Base-by-base conservation (phyloP, 2,797 vertebrate genomes). In the Crocodylus rhombifer region DNA sequence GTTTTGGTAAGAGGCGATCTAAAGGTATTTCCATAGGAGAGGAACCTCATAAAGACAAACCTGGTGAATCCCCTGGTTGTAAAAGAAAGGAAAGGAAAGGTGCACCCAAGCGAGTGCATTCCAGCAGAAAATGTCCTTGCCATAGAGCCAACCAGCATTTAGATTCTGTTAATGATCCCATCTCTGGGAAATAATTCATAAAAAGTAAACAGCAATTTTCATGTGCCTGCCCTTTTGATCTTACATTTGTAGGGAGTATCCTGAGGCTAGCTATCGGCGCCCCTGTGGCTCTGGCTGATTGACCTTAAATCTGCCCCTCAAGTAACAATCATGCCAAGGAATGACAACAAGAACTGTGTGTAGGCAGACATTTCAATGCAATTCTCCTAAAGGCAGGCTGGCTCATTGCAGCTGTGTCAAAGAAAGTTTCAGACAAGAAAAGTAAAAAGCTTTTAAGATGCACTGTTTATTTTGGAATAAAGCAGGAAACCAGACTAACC, bases 131-230 rank as follows among this genome's bases (percentile, higher is more conserved):
- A 84, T 69, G 94, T 33, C 95, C 96, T 93, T 92, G 91, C 87
- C 91, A 77, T 74, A 92, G 67, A 96, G 42, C 67, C 78, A 88
- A 80, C 2, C 33, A 0, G 81, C 90, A 95, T 92, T 96, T 95
- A 96, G 93, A 96, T 96, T 97, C 94, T 86, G 92, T 87, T 95
- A 97, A 96, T 96, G 94, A 97, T 95, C 78, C 51, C 89, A 90
- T 90, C 92, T 93, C 90, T 95, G 90, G 94, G 88, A 97, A 94
- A 96, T 93, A 92, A 95, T 95, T 96, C 78, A 90, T 96, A 95
- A 93, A 91, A 96, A 92, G 86, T 89, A 93, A 95, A 95, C 80
- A 92, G 62, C 78, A 90, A 92, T 95, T 97, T 96, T 95, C 94
- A 94, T 90, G 84, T 85, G 86, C 77, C 80, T 95, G 92, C 82